Conservation (phyloP, 1,140 invertebrate species). For the Linepithema humile region DNA sequence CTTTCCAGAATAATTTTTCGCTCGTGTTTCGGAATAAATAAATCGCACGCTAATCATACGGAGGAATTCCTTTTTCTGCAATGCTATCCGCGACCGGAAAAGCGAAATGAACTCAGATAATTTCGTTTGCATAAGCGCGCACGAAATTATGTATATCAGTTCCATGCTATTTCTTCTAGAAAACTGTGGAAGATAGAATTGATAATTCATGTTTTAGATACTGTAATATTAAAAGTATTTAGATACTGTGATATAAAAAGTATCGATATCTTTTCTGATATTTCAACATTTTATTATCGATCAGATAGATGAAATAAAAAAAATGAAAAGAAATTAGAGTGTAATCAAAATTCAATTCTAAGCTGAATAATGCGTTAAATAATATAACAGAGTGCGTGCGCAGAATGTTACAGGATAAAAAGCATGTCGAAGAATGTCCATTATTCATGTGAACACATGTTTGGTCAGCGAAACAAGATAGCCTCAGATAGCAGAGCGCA, state of each 20-base stretch:
- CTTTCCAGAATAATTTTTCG: conserved; percentile 59
- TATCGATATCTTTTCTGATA: background rate
- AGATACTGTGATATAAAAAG: background rate
- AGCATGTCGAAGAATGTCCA: background rate
- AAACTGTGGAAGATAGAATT: background rate
- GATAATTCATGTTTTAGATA: too few relatives aligned
- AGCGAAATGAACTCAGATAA: background rate
- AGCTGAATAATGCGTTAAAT: background rate
- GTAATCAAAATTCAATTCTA: background rate
- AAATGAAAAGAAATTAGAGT: background rate
- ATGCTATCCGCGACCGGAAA: background rate
- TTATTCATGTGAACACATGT: conserved; percentile 41
- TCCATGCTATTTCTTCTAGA: background rate
- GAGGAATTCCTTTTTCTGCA: background rate
- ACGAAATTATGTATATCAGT: background rate
- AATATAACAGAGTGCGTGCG: background rate
- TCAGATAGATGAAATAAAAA: background rate
- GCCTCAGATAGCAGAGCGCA: background rate
- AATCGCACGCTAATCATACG: background rate
- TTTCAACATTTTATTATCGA: background rate
- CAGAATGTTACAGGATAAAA: conserved; percentile 1
- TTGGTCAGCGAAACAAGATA: conserved; percentile 13
- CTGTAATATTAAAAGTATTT: too few relatives aligned
- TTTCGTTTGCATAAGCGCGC: background rate
- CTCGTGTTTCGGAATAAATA: conserved; percentile 5